These are phyloP conservation scores for Pardalotus punctatus DNA, from an alignment of 2,113 vertebrate species.

Conservation along the genomic window DNA sequence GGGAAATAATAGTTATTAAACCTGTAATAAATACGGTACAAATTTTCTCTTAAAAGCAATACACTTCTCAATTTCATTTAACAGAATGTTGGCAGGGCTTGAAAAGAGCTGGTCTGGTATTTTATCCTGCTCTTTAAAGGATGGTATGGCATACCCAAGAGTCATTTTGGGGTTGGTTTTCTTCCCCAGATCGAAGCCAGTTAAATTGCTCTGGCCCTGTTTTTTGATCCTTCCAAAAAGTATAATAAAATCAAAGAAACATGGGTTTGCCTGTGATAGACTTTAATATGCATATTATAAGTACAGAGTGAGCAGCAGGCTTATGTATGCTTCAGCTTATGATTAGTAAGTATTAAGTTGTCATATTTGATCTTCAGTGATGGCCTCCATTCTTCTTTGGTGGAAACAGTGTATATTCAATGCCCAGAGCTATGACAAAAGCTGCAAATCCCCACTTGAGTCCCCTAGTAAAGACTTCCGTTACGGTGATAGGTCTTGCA, in stretches of 20 bases:
- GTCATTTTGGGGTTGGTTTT: too few species aligned
- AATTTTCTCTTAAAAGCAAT: neutral
- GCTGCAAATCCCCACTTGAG: constrained; percentile 92
- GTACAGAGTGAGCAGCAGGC: constrained; percentile 6
- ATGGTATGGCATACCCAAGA: neutral
- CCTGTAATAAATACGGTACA: neutral
- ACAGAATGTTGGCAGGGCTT: neutral
- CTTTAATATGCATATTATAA: constrained; percentile 41
- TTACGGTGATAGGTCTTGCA: constrained; percentile 74
- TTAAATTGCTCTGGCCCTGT: neutral
- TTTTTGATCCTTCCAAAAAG: neutral
- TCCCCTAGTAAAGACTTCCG: constrained; percentile 79
- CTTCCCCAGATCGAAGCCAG: neutral
- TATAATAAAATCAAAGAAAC: neutral
- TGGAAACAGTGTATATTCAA: constrained; percentile 87
- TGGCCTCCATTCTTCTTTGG: constrained; percentile 84
- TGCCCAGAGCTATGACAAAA: constrained; percentile 85
- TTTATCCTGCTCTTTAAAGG: neutral
- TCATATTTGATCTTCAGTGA: constrained; percentile 60
- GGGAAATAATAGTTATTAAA: neutral
- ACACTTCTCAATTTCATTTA: neutral
- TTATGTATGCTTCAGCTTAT: neutral
- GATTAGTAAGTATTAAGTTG: neutral
- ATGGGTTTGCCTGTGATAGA: neutral
- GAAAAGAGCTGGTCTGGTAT: neutral